Evolutionary conservation across 1,140 invertebrate genomes (phyloP).

Genomic region (Macrotrachela quadricornifera): DNA sequence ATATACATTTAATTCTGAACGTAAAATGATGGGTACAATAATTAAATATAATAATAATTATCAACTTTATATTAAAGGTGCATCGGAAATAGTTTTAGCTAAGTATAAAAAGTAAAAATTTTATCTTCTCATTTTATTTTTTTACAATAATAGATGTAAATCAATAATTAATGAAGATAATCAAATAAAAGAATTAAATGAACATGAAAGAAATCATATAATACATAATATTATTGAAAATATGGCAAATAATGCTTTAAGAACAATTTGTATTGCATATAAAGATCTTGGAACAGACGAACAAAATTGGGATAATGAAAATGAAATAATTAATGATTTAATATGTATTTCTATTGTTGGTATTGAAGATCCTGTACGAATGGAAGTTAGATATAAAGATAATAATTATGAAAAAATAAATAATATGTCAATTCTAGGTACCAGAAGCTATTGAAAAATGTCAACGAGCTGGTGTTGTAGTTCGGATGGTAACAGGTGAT

Average conservation of each 20-base stretch:
- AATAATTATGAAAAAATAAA: too few species aligned
- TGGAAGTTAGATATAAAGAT: too few species aligned
- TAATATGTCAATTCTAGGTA: too few species aligned
- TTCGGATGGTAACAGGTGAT: constrained; percentile 7
- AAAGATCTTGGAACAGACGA: not conserved
- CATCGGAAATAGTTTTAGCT: constrained; percentile 93
- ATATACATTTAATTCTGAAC: constrained; percentile 94
- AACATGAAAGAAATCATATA: constrained; percentile 73
- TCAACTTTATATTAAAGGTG: constrained; percentile 86
- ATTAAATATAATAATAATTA: constrained; percentile 42
- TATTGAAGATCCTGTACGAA: constrained; percentile 21
- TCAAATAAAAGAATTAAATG: too few species aligned
- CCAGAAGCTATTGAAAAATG: constrained; percentile 6
- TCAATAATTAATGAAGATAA: too few species aligned
- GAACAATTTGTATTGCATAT: not conserved
- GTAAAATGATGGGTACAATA: constrained; percentile 96
- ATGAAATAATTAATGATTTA: constrained; percentile 16
- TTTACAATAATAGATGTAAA: too few species aligned
- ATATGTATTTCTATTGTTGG: constrained; percentile 20
- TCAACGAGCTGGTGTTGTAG: constrained; percentile 5
- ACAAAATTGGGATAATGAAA: constrained; percentile 35
- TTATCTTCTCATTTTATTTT: too few species aligned
- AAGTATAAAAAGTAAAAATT: too few species aligned
- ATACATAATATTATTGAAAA: constrained; percentile 45
- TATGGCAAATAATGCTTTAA: not conserved